Percentiles rank a stretch among this genome's conserved stretches.
Conservation (phyloP, 2,113 vertebrate genomes). For the Halichoeres trimaculatus region DNA sequence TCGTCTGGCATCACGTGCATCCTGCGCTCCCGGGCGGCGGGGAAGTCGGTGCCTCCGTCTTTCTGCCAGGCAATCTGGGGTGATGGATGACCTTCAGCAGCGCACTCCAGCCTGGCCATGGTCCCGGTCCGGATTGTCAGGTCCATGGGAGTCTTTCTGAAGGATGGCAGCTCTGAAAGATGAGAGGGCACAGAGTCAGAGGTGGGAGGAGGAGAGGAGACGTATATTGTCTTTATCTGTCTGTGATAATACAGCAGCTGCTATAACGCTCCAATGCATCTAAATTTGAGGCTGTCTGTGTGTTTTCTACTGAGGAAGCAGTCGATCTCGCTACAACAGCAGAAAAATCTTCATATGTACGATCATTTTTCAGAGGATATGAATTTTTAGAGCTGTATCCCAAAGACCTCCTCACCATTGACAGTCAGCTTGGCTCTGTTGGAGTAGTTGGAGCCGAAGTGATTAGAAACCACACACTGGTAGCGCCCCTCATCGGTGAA, state of each 20-base stretch:
- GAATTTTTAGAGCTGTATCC: not conserved
- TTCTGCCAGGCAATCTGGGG: conserved; percentile 99
- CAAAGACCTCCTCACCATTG: conserved; percentile 86
- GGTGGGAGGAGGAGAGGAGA: not conserved
- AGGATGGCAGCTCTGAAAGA: conserved; percentile 91
- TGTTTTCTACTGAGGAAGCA: not conserved
- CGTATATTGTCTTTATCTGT: not conserved
- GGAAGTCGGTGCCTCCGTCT: conserved; percentile 96
- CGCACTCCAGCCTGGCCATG: conserved; percentile 93
- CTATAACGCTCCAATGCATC: not conserved
- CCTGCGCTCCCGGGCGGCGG: conserved; percentile 92
- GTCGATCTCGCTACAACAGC: too few relatives aligned
- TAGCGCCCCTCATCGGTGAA: conserved; percentile 94
- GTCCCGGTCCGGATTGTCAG: conserved; percentile 92
- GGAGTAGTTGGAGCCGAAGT: conserved; percentile 97
- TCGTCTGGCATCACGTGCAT: conserved; percentile 99
- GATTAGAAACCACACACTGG: conserved; percentile 98
- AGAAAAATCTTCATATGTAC: too few relatives aligned
- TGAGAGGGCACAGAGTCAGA: not conserved
- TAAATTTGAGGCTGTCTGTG: not conserved
- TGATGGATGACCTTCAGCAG: conserved; percentile 91
- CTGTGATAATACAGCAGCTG: not conserved
- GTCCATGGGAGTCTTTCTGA: conserved; percentile 99
- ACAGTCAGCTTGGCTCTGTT: conserved; percentile 96
- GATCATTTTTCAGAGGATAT: too few relatives aligned